These are phyloP conservation scores for Clavelina lepadiformis DNA, from an alignment of 23 tunicate species.

Conservation along the genomic window DNA sequence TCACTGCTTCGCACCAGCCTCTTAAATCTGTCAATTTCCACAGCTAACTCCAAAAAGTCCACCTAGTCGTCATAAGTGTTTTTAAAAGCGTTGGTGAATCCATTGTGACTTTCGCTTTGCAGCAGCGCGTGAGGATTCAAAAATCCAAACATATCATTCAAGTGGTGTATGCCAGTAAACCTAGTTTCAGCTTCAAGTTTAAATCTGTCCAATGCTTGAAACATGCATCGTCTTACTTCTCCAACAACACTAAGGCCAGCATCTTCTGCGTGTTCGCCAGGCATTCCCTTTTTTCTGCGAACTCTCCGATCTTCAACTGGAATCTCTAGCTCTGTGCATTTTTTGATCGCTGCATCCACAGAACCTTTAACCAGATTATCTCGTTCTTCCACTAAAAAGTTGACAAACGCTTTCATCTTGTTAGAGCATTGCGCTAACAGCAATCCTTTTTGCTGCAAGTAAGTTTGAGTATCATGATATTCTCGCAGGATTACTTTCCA, in stretches of 20 bases:
- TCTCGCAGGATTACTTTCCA: slow-evolving; percentile 58
- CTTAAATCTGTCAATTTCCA: no score
- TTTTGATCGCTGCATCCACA: slow-evolving; percentile 42
- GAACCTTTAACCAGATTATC: slow-evolving; percentile 42
- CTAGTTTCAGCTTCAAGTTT: slow-evolving; percentile 47
- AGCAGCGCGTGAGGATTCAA: slow-evolving; percentile 42
- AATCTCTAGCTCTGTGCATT: slow-evolving; percentile 42
- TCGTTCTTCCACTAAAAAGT: slow-evolving; percentile 53
- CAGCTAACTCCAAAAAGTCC: slow-evolving; percentile 46
- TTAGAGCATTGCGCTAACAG: slow-evolving; percentile 52
- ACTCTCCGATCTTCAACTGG: slow-evolving; percentile 48
- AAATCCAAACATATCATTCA: slow-evolving; percentile 43
- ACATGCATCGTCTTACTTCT: slow-evolving; percentile 51
- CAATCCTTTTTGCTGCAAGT: slow-evolving; percentile 54
- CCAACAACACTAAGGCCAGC: slow-evolving; percentile 46
- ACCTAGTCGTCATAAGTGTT: slow-evolving; percentile 34
- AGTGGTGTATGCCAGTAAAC: slow-evolving; percentile 37
- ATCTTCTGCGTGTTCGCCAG: slow-evolving; percentile 24
- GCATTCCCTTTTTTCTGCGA: slow-evolving; percentile 23
- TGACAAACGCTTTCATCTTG: slow-evolving; percentile 47
- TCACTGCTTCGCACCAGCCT: slow-evolving; percentile 35
- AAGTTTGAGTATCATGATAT: slow-evolving; percentile 45
- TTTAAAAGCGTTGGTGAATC: slow-evolving; percentile 44
- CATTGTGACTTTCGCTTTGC: slow-evolving; percentile 43
- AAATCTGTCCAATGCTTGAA: slow-evolving; percentile 45